phyloP scores from a whole-genome alignment of 2,888 invertebrate genomes.

The Megamerina dolium region DNA sequence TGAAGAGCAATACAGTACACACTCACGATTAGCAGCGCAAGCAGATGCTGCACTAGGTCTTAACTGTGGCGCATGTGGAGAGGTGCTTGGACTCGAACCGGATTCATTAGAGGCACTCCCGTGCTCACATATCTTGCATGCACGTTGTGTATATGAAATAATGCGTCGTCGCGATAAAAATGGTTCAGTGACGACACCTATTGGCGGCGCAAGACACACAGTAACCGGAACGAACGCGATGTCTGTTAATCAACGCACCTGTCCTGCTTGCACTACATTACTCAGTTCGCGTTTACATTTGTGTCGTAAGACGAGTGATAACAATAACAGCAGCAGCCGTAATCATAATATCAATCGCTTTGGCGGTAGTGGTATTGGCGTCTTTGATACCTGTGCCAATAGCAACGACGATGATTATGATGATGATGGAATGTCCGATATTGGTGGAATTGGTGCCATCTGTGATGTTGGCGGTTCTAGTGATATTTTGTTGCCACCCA shows the following conservation, averaged over 20 bases:
- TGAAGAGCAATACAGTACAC: conserved; percentile 69
- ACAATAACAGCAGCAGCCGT: conserved; percentile 10
- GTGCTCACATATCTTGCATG: conserved; percentile 82
- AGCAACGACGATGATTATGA: neutral
- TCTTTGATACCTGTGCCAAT: neutral
- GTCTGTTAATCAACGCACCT: no score
- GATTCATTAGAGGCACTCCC: conserved; percentile 74
- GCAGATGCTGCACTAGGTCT: conserved; percentile 69
- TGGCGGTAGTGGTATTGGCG: no score
- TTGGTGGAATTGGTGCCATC: neutral
- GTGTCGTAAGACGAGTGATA: conserved; percentile 26
- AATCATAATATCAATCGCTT: conserved; percentile 7
- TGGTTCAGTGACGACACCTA: no score
- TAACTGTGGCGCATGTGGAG: conserved; percentile 75
- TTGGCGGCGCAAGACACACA: no score
- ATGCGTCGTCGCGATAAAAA: conserved; percentile 54
- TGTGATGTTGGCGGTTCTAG: conserved; percentile 17
- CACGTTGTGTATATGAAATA: conserved; percentile 68
- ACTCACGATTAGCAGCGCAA: conserved; percentile 58
- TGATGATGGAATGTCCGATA: neutral
- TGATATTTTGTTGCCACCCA: no score
- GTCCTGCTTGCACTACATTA: conserved; percentile 66
- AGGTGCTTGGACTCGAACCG: conserved; percentile 66
- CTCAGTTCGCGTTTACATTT: conserved; percentile 62
- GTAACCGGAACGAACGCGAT: no score